phyloP scores from a whole-genome alignment of 2,888 invertebrate genomes.

The Leptopilina myrica region DNA sequence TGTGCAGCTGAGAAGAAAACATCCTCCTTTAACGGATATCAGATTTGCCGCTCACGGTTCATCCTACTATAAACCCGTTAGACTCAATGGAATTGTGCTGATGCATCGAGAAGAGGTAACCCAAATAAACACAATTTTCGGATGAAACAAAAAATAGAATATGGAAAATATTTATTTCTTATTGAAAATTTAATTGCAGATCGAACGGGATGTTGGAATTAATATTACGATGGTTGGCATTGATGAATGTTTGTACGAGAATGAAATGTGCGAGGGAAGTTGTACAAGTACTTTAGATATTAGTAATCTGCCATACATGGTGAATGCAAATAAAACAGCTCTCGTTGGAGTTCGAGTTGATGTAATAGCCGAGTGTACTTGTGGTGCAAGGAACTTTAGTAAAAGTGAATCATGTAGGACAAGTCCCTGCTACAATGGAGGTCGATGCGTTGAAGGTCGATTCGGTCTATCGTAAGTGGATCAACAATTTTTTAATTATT shows the following conservation, averaged over 20 bases:
- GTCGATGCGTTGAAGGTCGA: slow-evolving; percentile 94
- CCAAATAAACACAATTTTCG: background rate
- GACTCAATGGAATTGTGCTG: slow-evolving; percentile 94
- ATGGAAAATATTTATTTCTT: background rate
- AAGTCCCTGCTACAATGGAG: slow-evolving; percentile 96
- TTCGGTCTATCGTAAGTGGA: slow-evolving; percentile 83
- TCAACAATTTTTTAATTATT: no score
- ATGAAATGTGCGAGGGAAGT: slow-evolving; percentile 96
- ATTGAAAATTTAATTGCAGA: slow-evolving; percentile 75
- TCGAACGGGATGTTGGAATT: slow-evolving; percentile 95
- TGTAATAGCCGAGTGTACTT: slow-evolving; percentile 94
- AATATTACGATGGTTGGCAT: slow-evolving; percentile 99
- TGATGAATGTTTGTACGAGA: slow-evolving; percentile 96
- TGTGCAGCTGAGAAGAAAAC: slow-evolving; percentile 91
- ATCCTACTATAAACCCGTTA: slow-evolving; percentile 95
- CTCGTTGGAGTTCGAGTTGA: slow-evolving; percentile 97
- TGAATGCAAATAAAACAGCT: slow-evolving; percentile 97
- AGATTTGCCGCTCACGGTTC: slow-evolving; percentile 97
- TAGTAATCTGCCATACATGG: slow-evolving; percentile 93
- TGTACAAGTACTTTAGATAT: slow-evolving; percentile 96
- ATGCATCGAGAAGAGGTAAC: slow-evolving; percentile 91
- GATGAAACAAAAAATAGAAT: background rate
- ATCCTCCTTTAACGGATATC: slow-evolving; percentile 93
- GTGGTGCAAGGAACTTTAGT: slow-evolving; percentile 94
- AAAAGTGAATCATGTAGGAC: slow-evolving; percentile 93